Evolutionary conservation across 2,113 vertebrate genomes (phyloP), one percentile per base, ranked within the genome.

Genomic region (Cinclus mexicanus): DNA sequence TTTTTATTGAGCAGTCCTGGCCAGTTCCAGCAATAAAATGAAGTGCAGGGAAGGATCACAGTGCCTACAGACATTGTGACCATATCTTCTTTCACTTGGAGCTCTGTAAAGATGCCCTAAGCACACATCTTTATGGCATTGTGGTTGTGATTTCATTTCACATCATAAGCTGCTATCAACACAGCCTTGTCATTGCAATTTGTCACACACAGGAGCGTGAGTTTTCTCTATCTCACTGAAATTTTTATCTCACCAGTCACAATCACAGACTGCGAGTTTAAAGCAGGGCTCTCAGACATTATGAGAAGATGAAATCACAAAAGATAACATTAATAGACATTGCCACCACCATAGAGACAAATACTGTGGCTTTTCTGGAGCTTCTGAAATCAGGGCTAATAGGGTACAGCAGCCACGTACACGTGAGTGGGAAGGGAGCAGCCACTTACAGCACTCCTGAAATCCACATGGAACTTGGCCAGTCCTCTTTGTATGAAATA

Each of bases 151-250:
- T 95, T 96, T 96, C 93, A 91, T 97, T 97, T 94, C 87, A 94
- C 95, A 96, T 97, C 87, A 91, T 94, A 82, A 96, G 82, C 90
- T 90, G 75, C 93, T 96, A 97, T 95, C 96, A 97, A 64, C 96
- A 92, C 95, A 93, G 90, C 97, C 97, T 70, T 96, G 96, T 94
- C 96, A 96, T 93, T 67, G 94, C 95, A 83, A 96, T 97, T 96
- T 95, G 97, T 97, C 95, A 97, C 94, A 93, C 93, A 49, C 9
- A 87, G 68, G 44, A 91, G 86, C 5, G 6, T 65, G 61, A 93
- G 90, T 59, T 84, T 69, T 84, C 92, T 78, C 78, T 95, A 88
- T 94, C 96, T 94, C 87, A 15, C 92, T 28, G 95, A 60, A 93
- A 95, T 91, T 96, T 90, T 96, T 96, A 97, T 97, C 96, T 97